Base-by-base conservation (phyloP, 2,113 vertebrate genomes). In the Gopherus flavomarginatus region DNA sequence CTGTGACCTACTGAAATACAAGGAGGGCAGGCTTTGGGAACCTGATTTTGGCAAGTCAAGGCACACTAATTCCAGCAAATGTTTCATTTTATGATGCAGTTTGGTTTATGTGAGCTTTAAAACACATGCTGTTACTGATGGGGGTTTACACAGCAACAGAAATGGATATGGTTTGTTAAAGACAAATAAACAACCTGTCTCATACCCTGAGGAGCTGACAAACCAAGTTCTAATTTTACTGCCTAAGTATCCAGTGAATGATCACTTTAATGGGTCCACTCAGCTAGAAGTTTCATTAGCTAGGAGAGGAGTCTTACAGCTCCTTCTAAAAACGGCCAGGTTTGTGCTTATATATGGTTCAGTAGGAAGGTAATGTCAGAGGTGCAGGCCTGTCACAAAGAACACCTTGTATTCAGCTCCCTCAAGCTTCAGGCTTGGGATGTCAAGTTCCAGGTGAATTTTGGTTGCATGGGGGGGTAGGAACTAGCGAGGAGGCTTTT, bases 1-100 rank as follows among this genome's bases (percentile, higher is more conserved):
- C 94, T 95, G 12, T 49, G 59, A 57, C 31, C 52, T 72, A 10
- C 16, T 44, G 84, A 95, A 96, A 85, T 90, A 95, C 94, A 89
- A 97, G 59, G 88, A 96, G 95, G 93, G 86, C 81, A 89, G 86
- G 5, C 94, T 79, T 82, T 87, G 35, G 81, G 54, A 97, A 91
- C 26, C 47, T 85, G 94, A 81, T 94, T 95, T 95, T 57, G 22
- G 94, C 96, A 92, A 78, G 90, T 59, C 12, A 82, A 83, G 78
- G 65, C n/a, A 27, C n/a, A n/a, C 3, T 19, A 24, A 75, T 75
- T 77, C 42, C 38, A 77, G 44, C 0, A 1, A 88, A 14, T 0
- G 0, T 81, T 94, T 95, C 4, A 19, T 62, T 87, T 27, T 50
- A 72, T 84, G 81, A 62, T 88, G 19, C 27, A 29, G 17, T 84